Conservation (phyloP, 2,797 vertebrate genomes). For the Microctenopoma stevenorrisi region DNA sequence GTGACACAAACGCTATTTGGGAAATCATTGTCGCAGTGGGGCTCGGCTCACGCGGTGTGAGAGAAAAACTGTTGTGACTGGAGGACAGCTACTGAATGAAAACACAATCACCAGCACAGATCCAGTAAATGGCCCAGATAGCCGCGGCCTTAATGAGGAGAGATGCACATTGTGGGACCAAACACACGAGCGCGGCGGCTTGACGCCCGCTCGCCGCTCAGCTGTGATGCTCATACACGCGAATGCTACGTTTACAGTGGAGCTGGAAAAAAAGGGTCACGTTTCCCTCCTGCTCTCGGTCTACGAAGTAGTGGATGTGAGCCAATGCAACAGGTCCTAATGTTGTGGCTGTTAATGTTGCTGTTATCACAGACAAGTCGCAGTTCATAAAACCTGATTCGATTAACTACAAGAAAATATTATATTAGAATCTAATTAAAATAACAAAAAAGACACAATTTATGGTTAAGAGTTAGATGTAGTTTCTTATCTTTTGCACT, state of each 20-base stretch:
- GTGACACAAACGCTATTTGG: constrained; percentile 63
- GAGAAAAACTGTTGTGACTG: constrained; percentile 58
- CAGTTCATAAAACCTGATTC: too few relatives aligned
- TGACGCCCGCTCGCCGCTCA: not conserved
- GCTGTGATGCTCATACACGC: not conserved
- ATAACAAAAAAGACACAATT: too few relatives aligned
- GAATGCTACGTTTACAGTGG: not conserved
- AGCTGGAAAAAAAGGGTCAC: not conserved
- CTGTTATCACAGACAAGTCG: too few relatives aligned
- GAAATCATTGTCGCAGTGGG: constrained; percentile 63
- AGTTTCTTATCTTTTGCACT: too few relatives aligned
- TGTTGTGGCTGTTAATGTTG: too few relatives aligned
- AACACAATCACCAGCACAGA: constrained; percentile 38
- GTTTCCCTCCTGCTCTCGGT: not conserved
- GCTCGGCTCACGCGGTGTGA: constrained; percentile 24
- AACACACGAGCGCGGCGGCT: not conserved
- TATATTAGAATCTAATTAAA: too few relatives aligned
- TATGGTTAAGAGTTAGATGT: too few relatives aligned
- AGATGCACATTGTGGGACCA: not conserved
- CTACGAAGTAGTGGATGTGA: not conserved
- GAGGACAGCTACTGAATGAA: constrained; percentile 43
- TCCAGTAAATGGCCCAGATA: constrained; percentile 31
- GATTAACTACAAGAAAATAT: too few relatives aligned
- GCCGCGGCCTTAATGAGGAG: constrained; percentile 27
- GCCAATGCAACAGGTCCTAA: too few relatives aligned